A percentile compares a stretch with the other conserved stretches of the same genome.
Conservation (phyloP, 2,888 invertebrate species). For the Proisotoma minuta region DNA sequence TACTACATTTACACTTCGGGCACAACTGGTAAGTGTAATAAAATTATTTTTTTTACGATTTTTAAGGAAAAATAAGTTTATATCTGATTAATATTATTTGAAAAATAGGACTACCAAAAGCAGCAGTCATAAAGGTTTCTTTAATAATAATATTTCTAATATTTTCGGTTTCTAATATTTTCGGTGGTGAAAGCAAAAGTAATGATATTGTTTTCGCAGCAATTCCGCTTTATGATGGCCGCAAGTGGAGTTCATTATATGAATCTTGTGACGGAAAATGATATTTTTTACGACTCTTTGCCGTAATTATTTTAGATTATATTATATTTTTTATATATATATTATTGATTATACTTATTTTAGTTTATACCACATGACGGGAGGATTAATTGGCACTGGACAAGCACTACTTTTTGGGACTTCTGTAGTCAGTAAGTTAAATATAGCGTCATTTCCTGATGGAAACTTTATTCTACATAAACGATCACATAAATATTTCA, state of each 20-base stretch:
- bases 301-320: no score
- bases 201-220: background rate
- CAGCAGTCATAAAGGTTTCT: conserved; percentile 44
- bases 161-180: background rate
- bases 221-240: conserved; percentile 30
- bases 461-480: background rate
- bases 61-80: no score
- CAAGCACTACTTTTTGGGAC: conserved; percentile 76
- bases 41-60: no score
- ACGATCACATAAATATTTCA: no score
- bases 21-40: conserved; percentile 82
- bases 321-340: no score
- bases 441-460: no score
- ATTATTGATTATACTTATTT: no score
- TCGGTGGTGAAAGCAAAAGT: background rate
- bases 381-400: conserved; percentile 81
- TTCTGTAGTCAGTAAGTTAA: no score
- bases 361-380: conserved; percentile 94
- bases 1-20: conserved; percentile 98
- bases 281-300: conserved; percentile 76
- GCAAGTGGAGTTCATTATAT: conserved; percentile 50
- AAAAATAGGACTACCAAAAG: conserved; percentile 34
- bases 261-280: conserved; percentile 62
- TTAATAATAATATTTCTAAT: no score
- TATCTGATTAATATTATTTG: no score